Conservation (phyloP, 2,888 invertebrate species). For the Crioceris asparagi region DNA sequence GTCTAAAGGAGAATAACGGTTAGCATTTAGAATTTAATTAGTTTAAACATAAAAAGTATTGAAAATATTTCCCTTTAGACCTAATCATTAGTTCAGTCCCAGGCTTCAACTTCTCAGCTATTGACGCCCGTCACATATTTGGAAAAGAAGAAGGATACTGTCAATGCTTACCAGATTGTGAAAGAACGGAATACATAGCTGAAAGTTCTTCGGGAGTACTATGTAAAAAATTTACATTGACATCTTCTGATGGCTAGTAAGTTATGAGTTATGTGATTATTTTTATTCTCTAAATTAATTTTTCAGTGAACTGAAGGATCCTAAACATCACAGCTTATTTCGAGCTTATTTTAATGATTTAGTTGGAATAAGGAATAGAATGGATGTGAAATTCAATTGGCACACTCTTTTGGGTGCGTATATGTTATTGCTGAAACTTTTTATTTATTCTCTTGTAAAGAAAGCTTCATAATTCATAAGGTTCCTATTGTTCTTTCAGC, state of each 20-base stretch:
- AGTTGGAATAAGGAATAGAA: conserved; percentile 54
- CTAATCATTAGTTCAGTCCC: conserved; percentile 36
- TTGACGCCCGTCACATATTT: conserved; percentile 7
- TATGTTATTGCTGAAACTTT: background rate
- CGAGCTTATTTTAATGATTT: conserved; percentile 58
- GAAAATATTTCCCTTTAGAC: conserved; percentile 18
- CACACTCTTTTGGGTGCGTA: conserved; percentile 53
- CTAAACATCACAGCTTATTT: conserved; percentile 46
- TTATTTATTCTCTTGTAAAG: no score
- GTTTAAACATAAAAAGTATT: no score
- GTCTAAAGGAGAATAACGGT: conserved; percentile 3
- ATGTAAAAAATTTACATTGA: no score
- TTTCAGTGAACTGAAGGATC: conserved; percentile 30
- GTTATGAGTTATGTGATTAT: conserved; percentile 1
- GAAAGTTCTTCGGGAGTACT: conserved; percentile 45
- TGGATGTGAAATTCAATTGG: conserved; percentile 59
- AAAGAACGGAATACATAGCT: conserved; percentile 48
- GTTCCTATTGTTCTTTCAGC: conserved; percentile 41
- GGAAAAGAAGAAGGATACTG: conserved; percentile 29
- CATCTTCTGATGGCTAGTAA: no score
- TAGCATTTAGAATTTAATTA: background rate
- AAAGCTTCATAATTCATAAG: conserved; percentile 1
- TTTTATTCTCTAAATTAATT: conserved; percentile 1
- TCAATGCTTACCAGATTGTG: conserved; percentile 53
- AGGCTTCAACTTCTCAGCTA: conserved; percentile 24